These are phyloP conservation scores for Acleris holmiana DNA, from an alignment of 2,888 invertebrate genomes.

Conservation along the genomic window DNA sequence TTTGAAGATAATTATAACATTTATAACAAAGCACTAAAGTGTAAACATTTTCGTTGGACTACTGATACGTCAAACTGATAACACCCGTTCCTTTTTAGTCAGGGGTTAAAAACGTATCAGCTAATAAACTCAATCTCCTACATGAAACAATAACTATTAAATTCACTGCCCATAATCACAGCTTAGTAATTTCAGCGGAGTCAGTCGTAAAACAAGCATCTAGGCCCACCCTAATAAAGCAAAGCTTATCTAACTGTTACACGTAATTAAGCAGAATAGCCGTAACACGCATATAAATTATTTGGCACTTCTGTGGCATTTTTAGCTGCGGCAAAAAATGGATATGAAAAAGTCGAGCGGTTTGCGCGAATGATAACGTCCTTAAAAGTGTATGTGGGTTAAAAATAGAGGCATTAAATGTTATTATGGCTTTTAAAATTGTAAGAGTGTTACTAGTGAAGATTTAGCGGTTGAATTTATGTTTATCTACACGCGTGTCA, in stretches of 20 bases:
- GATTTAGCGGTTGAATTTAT: no score
- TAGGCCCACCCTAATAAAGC: conserved; percentile 23
- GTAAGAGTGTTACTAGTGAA: no score
- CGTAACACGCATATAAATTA: conserved; percentile 28
- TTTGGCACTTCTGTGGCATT: conserved; percentile 15
- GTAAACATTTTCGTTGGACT: no score
- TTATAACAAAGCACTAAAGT: no score
- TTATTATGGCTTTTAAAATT: no score
- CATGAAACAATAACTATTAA: background rate
- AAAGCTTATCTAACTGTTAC: conserved; percentile 26
- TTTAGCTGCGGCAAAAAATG: conserved; percentile 25
- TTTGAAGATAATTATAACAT: no score
- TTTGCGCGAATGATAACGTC: background rate
- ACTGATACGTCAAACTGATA: no score
- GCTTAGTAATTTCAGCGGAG: background rate
- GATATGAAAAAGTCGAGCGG: background rate
- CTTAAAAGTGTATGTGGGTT: background rate
- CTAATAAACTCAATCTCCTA: no score
- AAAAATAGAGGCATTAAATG: background rate
- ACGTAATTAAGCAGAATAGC: conserved; percentile 26
- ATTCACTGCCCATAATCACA: background rate
- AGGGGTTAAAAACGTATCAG: no score
- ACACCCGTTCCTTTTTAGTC: no score
- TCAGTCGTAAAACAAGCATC: background rate
- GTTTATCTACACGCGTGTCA: no score